These are phyloP conservation scores for Mionectes olivaceus DNA, from an alignment of 2,797 vertebrate genomes.

Conservation along the genomic window DNA sequence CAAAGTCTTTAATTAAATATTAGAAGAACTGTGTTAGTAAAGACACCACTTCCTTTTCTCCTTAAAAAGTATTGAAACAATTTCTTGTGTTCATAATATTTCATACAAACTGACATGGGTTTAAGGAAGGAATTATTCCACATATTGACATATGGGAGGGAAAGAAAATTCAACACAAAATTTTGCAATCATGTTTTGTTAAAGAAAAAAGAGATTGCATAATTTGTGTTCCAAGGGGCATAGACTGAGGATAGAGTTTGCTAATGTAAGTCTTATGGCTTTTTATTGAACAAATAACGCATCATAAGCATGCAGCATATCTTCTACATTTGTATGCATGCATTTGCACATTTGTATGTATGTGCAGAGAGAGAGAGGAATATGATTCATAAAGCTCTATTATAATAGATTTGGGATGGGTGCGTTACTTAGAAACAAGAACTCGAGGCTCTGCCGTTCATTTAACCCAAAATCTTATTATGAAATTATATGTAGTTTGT, in stretches of 20 bases:
- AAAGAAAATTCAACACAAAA: not conserved
- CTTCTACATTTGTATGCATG: not conserved
- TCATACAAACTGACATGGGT: not conserved
- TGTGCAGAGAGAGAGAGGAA: not conserved
- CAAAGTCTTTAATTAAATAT: slow-evolving; percentile 53
- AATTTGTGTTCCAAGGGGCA: not conserved
- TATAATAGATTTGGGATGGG: not conserved
- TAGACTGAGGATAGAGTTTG: not conserved
- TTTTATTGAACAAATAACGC: not conserved
- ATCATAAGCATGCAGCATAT: not conserved
- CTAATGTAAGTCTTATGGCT: not conserved
- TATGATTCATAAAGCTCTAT: not conserved
- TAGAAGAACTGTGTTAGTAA: not conserved
- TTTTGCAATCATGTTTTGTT: not conserved
- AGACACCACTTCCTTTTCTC: not conserved
- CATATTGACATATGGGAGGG: not conserved
- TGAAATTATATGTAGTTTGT: not conserved
- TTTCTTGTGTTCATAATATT: slow-evolving; percentile 22
- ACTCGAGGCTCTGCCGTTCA: not conserved
- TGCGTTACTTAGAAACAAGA: not conserved
- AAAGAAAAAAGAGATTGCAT: not conserved
- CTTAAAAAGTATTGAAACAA: not conserved
- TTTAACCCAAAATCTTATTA: not conserved
- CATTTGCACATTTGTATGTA: not conserved
- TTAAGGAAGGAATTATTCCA: not conserved